These are phyloP conservation scores for Sus scrofa DNA, from an alignment of 2,113 vertebrate genomes.

Conservation along the genomic window T2T-Sscrofa CM000813.6:65529001-65529500, in stretches of 20 bases:
- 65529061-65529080: slow-evolving; percentile 4
- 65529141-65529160: neutral
- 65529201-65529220: neutral
- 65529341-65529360: neutral
- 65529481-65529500: neutral
- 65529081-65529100: neutral
- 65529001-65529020: neutral
- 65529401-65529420: slow-evolving; percentile 3
- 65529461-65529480: neutral
- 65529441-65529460: neutral
- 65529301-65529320: neutral
- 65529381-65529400: neutral
- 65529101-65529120: neutral
- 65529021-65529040: slow-evolving; percentile 37
- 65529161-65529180: neutral
- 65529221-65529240: neutral
- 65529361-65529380: neutral
- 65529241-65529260: neutral
- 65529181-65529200: neutral
- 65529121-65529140: neutral
- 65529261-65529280: neutral
- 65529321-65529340: neutral
- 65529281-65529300: neutral
- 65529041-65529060: neutral
- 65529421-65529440: neutral